These are phyloP conservation scores for Alviniconcha marisindica DNA, from an alignment of 1,140 invertebrate genomes.

Conservation along the genomic window DNA sequence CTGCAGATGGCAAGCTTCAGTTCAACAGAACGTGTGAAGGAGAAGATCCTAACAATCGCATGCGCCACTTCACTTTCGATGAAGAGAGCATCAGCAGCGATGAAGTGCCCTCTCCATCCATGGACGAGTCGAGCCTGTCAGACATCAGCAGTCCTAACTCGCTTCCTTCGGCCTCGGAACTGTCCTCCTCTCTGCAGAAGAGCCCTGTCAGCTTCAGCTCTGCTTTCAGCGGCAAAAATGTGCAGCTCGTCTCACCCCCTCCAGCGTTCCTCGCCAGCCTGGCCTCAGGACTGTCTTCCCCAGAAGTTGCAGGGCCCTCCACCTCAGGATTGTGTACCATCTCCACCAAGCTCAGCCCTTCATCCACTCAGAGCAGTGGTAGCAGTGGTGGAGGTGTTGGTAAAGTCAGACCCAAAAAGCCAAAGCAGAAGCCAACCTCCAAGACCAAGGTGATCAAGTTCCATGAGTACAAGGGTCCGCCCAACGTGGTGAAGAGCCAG, in stretches of 20 bases:
- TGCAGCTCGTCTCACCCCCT: conserved; percentile 25
- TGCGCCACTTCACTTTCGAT: conserved; percentile 89
- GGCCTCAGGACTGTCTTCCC: conserved; percentile 5
- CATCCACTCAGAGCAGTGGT: conserved; percentile 36
- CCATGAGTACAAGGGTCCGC: conserved; percentile 98
- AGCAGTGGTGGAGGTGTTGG: conserved; percentile 51
- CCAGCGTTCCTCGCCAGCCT: conserved; percentile 1
- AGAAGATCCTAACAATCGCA: conserved; percentile 87
- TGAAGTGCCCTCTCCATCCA: conserved; percentile 71
- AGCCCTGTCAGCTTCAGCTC: conserved; percentile 33
- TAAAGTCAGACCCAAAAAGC: conserved; percentile 84
- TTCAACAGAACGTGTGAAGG: conserved; percentile 95
- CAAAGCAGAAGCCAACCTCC: conserved; percentile 86
- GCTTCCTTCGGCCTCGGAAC: conserved; percentile 54
- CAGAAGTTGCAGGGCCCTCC: conserved; percentile 3
- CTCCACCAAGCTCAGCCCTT: not conserved
- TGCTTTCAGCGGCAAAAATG: conserved; percentile 7
- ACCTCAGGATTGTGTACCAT: not conserved
- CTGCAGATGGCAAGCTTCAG: conserved; percentile 91
- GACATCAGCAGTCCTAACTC: conserved; percentile 68
- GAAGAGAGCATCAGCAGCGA: conserved; percentile 90
- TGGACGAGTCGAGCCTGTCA: conserved; percentile 66
- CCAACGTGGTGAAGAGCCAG: conserved; percentile 87
- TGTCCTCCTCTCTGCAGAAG: conserved; percentile 46
- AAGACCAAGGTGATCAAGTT: conserved; percentile 94